Conservation (phyloP, 2,888 invertebrate genomes). For the Aspidiotus rigidus region DNA sequence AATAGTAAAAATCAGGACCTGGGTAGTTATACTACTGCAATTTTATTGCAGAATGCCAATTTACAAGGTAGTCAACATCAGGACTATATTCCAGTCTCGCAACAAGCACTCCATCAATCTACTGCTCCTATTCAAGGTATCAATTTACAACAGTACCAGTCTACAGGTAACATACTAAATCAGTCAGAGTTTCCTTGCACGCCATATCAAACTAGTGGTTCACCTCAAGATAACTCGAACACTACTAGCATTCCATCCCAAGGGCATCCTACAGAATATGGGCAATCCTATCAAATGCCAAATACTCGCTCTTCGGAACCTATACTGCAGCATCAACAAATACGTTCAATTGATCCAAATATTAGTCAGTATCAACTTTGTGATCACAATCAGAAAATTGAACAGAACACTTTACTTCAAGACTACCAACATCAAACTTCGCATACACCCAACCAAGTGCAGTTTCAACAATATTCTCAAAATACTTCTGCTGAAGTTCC, state of each 20-base stretch:
- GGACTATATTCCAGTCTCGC: background rate
- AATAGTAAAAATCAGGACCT: too few species aligned
- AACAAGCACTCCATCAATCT: background rate
- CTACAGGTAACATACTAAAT: background rate
- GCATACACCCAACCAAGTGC: slow-evolving; percentile 35
- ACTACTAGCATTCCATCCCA: background rate
- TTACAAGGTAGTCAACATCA: background rate
- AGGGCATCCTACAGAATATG: background rate
- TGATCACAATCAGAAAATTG: slow-evolving; percentile 17
- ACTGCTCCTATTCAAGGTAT: background rate
- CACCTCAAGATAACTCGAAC: background rate
- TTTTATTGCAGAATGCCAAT: background rate
- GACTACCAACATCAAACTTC: slow-evolving; percentile 37
- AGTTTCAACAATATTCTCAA: background rate
- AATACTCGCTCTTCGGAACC: background rate
- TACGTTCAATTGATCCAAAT: background rate
- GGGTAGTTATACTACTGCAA: background rate
- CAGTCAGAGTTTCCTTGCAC: background rate
- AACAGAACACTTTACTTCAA: slow-evolving; percentile 25
- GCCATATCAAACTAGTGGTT: background rate
- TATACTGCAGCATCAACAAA: slow-evolving; percentile 2
- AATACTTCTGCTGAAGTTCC: background rate
- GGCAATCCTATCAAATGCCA: background rate
- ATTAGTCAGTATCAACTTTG: background rate
- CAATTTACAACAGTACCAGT: background rate